Percentiles rank a stretch among this genome's conserved stretches.
phyloP scores from a whole-genome alignment of 2,888 invertebrate genomes.

The Dromius quadrimaculatus region DNA sequence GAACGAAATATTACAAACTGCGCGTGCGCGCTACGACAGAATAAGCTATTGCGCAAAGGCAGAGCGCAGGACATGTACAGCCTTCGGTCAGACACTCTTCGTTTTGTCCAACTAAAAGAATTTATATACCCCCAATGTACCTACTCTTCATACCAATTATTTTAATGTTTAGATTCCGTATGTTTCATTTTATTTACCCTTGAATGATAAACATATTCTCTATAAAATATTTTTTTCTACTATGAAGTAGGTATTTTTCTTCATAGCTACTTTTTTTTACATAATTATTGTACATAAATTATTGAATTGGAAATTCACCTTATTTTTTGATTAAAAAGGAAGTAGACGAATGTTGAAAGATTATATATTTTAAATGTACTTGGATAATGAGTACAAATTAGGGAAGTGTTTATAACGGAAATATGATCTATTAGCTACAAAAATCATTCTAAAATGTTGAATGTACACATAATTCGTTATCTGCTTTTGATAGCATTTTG shows the following conservation, averaged over 20 bases:
- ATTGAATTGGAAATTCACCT: not conserved
- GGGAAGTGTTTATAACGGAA: constrained; percentile 5
- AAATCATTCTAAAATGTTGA: not conserved
- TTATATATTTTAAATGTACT: constrained; percentile 6
- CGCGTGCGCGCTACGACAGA: too few relatives aligned
- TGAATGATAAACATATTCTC: constrained; percentile 37
- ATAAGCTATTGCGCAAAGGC: too few relatives aligned
- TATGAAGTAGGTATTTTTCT: constrained; percentile 46
- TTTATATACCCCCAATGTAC: too few relatives aligned
- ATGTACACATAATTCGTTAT: not conserved
- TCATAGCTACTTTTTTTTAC: not conserved
- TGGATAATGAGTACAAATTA: not conserved
- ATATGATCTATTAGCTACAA: constrained; percentile 1
- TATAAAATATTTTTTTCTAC: constrained; percentile 43
- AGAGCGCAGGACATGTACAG: too few relatives aligned
- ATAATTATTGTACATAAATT: constrained; percentile 25
- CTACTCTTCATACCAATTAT: too few relatives aligned
- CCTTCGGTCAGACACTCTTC: too few relatives aligned
- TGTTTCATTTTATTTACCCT: constrained; percentile 50
- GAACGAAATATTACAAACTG: too few relatives aligned
- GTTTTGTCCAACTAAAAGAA: too few relatives aligned
- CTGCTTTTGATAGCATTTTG: not conserved
- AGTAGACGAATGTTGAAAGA: not conserved
- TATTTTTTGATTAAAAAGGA: not conserved
- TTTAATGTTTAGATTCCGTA: constrained; percentile 40